A percentile compares a stretch with the other conserved stretches of the same genome.
phyloP scores from a whole-genome alignment of 2,113 vertebrate genomes.

The Coracopsis vasa region DNA sequence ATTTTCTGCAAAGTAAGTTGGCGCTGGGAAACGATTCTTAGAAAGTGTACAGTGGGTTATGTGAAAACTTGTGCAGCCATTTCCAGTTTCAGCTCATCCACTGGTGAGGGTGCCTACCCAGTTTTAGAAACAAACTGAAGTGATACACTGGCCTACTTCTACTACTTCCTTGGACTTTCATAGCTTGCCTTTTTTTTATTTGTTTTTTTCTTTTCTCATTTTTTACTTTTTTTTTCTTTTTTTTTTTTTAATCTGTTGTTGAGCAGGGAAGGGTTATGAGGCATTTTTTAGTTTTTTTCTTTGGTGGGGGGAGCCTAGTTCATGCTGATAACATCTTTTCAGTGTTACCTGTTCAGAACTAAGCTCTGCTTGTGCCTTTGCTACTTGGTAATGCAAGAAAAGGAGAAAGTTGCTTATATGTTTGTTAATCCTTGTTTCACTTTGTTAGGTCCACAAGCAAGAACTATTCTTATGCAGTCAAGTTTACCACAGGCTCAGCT shows the following conservation, averaged over 20 bases:
- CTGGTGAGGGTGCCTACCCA: neutral
- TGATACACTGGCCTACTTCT: neutral
- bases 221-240: neutral
- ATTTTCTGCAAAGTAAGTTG: neutral
- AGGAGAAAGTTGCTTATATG: neutral
- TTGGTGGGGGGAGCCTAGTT: neutral
- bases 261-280: neutral
- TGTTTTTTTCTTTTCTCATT: no score
- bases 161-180: neutral
- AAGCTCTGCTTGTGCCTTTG: neutral
- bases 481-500: conserved; percentile 96
- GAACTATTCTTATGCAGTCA: conserved; percentile 98
- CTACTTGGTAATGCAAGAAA: neutral
- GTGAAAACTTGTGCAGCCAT: neutral
- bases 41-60: neutral
- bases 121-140: neutral
- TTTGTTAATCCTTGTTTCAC: neutral
- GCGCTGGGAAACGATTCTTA: neutral
- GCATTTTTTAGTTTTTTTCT: neutral
- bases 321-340: neutral
- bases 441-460: conserved; percentile 91
- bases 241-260: neutral
- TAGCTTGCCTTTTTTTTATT: neutral
- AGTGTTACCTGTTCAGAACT: neutral
- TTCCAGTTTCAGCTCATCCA: neutral